These are phyloP conservation scores for Pseudochirops cupreus DNA, from an alignment of 2,797 vertebrate species.

Conservation along the genomic window DNA sequence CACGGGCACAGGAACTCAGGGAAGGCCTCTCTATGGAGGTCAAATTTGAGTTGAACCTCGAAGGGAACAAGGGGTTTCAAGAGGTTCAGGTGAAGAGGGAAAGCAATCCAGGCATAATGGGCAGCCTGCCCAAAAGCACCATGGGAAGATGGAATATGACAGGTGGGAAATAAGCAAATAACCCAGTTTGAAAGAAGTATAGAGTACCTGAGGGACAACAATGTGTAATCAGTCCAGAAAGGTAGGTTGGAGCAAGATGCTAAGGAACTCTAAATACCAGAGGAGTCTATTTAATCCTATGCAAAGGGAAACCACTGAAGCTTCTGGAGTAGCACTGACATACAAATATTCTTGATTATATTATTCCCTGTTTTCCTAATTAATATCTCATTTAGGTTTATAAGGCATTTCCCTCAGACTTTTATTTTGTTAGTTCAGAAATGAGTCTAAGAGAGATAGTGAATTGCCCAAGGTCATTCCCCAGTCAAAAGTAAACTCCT, in stretches of 20 bases:
- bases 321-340: neutral
- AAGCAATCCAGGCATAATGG: neutral
- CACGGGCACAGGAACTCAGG: neutral
- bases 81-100: neutral
- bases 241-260: neutral
- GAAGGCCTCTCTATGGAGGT: neutral
- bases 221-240: neutral
- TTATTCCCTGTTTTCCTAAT: neutral
- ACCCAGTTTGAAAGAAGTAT: neutral
- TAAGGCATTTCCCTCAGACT: neutral
- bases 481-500: neutral
- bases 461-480: neutral
- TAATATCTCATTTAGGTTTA: neutral
- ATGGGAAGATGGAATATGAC: neutral
- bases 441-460: neutral
- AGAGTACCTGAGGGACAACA: neutral
- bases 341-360: neutral
- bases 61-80: neutral
- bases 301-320: neutral
- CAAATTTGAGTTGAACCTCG: neutral
- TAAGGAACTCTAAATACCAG: neutral
- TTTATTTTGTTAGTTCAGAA: neutral
- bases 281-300: neutral
- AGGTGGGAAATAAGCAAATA: neutral
- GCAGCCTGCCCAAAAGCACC: neutral